Percentiles rank a stretch among this genome's conserved stretches.
phyloP scores from a whole-genome alignment of 2,113 vertebrate genomes.

The Ornithorhynchus anatinus region DNA sequence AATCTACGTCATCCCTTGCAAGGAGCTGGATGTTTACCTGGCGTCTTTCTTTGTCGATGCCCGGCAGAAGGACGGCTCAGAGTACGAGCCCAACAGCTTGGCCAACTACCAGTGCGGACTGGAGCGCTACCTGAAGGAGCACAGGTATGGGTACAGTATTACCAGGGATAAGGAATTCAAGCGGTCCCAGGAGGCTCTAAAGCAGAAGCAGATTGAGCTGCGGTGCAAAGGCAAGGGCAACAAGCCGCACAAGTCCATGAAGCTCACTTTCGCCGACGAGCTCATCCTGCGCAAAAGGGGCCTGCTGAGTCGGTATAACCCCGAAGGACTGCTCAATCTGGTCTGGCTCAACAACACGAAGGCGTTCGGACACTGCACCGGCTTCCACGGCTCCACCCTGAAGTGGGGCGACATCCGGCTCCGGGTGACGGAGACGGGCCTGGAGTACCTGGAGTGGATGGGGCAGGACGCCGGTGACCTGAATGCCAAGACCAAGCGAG shows the following conservation, averaged over 20 bases:
- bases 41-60: constrained; percentile 86
- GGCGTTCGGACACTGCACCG: constrained; percentile 82
- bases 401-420: constrained; percentile 85
- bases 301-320: constrained; percentile 81
- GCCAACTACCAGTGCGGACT: constrained; percentile 87
- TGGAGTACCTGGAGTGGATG: constrained; percentile 86
- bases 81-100: constrained; percentile 85
- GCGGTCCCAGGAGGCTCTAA: constrained; percentile 83
- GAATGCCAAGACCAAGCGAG: constrained; percentile 75
- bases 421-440: constrained; percentile 75
- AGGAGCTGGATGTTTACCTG: constrained; percentile 82
- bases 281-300: constrained; percentile 83
- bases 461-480: constrained; percentile 74
- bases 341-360: constrained; percentile 88
- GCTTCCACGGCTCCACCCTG: constrained; percentile 82
- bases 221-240: constrained; percentile 85
- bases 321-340: constrained; percentile 80
- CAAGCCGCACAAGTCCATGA: constrained; percentile 87
- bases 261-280: constrained; percentile 84
- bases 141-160: constrained; percentile 83
- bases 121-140: constrained; percentile 83
- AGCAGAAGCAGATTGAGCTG: constrained; percentile 82
- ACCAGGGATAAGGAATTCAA: constrained; percentile 85
- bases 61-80: constrained; percentile 84
- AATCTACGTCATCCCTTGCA: constrained; percentile 82